Base-by-base conservation (phyloP, 2,113 vertebrate species). In the Gallinago undulata region DNA sequence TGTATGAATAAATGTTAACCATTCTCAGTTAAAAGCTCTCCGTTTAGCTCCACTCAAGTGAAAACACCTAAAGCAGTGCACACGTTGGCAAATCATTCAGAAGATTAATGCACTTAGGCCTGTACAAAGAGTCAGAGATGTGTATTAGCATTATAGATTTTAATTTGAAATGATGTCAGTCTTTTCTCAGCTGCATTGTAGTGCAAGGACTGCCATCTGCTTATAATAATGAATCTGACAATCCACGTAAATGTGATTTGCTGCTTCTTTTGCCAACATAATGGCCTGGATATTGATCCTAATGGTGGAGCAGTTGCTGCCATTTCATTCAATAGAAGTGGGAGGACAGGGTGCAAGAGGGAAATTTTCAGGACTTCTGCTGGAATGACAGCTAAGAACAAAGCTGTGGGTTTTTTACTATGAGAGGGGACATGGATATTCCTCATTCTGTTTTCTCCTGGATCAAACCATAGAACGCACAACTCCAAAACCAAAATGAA, bases 101-200 rank as follows among this genome's bases (percentile, higher is more conserved):
- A 98, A 98, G 98, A 98, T 98, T 97, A 98, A 98, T 98, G 97
- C 97, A 97, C 98, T 98, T 97, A 95, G 96, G 98, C 94, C 98
- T 97, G 95, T 96, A 96, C 97, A 98, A 97, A 97, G 97, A 96
- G 96, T 95, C 56, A 92, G 98, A 97, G 98, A 98, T 97, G 98
- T 98, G 98, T 97, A 99, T 99, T 99, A 99, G 98, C 98, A 98
- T 99, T 99, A 99, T 98, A 99, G 99, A 99, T 99, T 99, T 98
- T 99, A 99, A 99, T 99, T 98, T 99, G 98, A 99, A 99, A 98
- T 99, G 97, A 98, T 99, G 99, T 99, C 99, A 98, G 98, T 98
- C 98, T 98, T 98, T 98, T 98, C 87, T 97, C 98, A 97, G 97
- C 98, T 97, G 89, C 97, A 98, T 98, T 98, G 98, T 98, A 97